Evolutionary conservation across 1,140 invertebrate species (phyloP).

Genomic region (Drosophila mayri): DNA sequence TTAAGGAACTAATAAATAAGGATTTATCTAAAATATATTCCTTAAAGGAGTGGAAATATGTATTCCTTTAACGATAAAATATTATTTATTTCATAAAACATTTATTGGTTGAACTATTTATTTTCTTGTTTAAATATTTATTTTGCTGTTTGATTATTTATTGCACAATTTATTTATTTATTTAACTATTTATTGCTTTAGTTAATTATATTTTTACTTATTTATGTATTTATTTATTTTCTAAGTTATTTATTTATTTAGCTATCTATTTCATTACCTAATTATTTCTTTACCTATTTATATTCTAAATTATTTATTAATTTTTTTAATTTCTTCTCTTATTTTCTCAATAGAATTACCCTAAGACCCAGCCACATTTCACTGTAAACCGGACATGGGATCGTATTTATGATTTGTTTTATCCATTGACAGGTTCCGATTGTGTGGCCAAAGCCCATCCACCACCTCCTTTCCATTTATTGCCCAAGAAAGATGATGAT

Average conservation of each 20-base stretch:
- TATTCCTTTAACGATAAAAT: background rate
- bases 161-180: background rate
- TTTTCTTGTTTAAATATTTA: background rate
- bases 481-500: background rate
- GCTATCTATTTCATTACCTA: background rate
- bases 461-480: slow-evolving; percentile 17
- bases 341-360: background rate
- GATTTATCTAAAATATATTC: background rate
- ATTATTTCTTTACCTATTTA: background rate
- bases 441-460: slow-evolving; percentile 7
- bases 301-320: background rate
- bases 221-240: background rate
- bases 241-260: background rate
- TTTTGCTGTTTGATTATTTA: too few relatives aligned
- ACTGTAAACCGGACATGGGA: background rate
- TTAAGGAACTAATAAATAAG: too few relatives aligned
- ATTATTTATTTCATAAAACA: background rate
- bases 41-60: background rate
- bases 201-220: background rate
- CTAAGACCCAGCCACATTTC: background rate
- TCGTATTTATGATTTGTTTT: slow-evolving; percentile 39
- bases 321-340: background rate
- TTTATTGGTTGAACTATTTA: background rate
- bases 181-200: background rate
- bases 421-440: slow-evolving; percentile 36